These are phyloP conservation scores for Hemiprocne comata DNA, from an alignment of 2,113 vertebrate genomes.

Conservation along the genomic window DNA sequence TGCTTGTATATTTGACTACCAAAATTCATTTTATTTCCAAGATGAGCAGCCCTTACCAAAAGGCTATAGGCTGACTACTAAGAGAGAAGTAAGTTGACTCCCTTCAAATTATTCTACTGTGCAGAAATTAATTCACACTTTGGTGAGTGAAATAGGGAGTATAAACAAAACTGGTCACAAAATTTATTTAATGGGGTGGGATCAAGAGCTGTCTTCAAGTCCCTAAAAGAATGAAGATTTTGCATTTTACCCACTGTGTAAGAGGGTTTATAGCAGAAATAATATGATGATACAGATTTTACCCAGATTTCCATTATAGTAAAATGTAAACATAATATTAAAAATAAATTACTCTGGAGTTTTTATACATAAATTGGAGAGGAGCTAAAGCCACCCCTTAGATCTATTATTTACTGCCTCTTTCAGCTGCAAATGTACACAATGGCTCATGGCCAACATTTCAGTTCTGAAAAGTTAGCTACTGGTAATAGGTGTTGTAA, in stretches of 20 bases:
- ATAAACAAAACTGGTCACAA: not conserved
- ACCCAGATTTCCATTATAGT: not conserved
- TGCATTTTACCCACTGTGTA: not conserved
- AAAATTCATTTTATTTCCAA: not conserved
- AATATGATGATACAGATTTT: not conserved
- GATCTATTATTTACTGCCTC: not conserved
- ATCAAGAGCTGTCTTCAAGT: not conserved
- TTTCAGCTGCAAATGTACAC: not conserved
- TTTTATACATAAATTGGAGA: not conserved
- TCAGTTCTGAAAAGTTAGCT: not conserved
- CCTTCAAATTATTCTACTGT: not conserved
- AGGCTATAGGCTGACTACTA: not conserved
- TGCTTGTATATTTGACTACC: not conserved
- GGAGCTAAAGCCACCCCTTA: not conserved
- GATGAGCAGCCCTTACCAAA: not conserved
- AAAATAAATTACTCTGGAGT: not conserved
- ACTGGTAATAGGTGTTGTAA: not conserved
- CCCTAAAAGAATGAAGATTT: not conserved
- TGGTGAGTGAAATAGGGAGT: not conserved
- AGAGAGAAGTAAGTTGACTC: not conserved
- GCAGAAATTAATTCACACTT: not conserved
- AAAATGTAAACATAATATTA: not conserved
- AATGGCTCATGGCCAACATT: accelerated
- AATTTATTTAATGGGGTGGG: not conserved
- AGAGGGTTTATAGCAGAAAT: not conserved